Conservation (phyloP, 92 coral and sea anemone species). For the Parazoanthus atlanticus region DNA sequence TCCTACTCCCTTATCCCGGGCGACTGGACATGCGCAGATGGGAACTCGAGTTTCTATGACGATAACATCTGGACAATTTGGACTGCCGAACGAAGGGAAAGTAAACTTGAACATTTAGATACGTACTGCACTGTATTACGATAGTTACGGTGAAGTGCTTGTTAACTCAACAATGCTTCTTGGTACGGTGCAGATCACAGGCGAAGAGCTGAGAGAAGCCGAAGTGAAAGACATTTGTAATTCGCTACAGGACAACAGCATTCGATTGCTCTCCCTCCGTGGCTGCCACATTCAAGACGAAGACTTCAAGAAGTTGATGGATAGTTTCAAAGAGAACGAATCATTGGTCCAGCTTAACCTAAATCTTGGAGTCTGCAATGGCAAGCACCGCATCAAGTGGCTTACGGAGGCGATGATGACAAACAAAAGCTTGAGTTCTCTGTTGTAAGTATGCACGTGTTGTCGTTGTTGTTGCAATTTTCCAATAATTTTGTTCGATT, state of each 20-base stretch:
- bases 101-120: not conserved
- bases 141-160: not conserved
- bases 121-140: not conserved
- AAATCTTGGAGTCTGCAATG: slow-evolving; percentile 92
- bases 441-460: slow-evolving; percentile 78
- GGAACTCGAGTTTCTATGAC: slow-evolving; percentile 7
- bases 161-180: slow-evolving; percentile 56
- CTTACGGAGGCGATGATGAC: slow-evolving; percentile 79
- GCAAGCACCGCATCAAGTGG: slow-evolving; percentile 91
- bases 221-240: slow-evolving; percentile 91
- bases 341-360: slow-evolving; percentile 89
- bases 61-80: not conserved
- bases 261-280: slow-evolving; percentile 90
- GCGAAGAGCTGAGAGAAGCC: slow-evolving; percentile 84
- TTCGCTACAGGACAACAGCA: slow-evolving; percentile 86
- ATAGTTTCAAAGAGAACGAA: slow-evolving; percentile 85
- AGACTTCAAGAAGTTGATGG: slow-evolving; percentile 82
- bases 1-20: not conserved
- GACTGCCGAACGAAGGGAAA: not conserved
- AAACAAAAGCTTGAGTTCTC: slow-evolving; percentile 78
- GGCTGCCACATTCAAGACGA: slow-evolving; percentile 85
- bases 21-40: not conserved
- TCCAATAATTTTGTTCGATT: no score
- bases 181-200: slow-evolving; percentile 92
- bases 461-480: no score